Evolutionary conservation across 2,888 invertebrate genomes (phyloP), one percentile per base, ranked within the genome.

Genomic region (Dicycla oo): DNA sequence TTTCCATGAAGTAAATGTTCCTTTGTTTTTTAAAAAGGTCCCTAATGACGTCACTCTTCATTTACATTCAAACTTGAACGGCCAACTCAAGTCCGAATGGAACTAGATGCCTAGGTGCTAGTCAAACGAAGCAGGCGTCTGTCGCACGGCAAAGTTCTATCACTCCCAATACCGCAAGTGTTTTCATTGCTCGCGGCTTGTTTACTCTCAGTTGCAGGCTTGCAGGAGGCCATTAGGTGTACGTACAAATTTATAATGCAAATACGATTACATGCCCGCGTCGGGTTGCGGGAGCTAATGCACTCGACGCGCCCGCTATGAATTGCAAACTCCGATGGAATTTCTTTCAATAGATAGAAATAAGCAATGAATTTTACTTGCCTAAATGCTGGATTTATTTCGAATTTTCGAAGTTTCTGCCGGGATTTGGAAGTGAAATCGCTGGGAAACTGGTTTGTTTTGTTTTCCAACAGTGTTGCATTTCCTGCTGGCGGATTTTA

Each of bases 171-270:
- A 83, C 87, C 82, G 73, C 84, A 87, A 87, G 85, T 87, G 85
- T 82, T 84, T 83, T 80, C 81, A 79, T 81, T 83, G 81, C 80
- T 81, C 72, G 82, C 69, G 84, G 83, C 85, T 88, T 92, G 90
- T 93, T 94, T 94, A 89, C 91, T 83, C 89, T 89, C 88, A 91
- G 91, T 91, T 90, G 90, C 89, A 89, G 89, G 60, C 91, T 91
- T 89, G 90, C 89, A 89, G 89, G 68, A 91, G 90, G 88, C 93
- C 93, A 94, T 95, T 95, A 95, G 89, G 89, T 91, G 92, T 93
- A 92, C 91, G 90, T 92, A 93, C 93, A 93, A 93, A 95, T 95
- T 95, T 95, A 95, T 95, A 95, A 95, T 95, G 95, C 94, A 96
- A 95, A 96, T 95, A 95, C 93, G 94, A 95, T 95, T 95, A 95